These are phyloP conservation scores for Percina caprodes DNA, from an alignment of 2,113 vertebrate genomes.

Conservation along the genomic window DNA sequence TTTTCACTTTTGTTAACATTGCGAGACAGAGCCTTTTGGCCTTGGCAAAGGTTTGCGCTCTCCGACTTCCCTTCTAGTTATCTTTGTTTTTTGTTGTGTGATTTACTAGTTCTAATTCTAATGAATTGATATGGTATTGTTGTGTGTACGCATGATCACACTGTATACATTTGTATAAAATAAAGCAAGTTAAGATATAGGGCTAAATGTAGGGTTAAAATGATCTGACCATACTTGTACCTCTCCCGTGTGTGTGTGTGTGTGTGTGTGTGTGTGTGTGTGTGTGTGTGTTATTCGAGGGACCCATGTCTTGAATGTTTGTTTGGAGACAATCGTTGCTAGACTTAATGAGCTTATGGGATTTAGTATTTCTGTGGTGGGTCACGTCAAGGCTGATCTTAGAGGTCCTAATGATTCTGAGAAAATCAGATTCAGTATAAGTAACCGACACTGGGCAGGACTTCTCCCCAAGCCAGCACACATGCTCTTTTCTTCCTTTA, in stretches of 20 bases:
- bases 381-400: slow-evolving; percentile 41
- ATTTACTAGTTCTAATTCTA: neutral
- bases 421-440: slow-evolving; percentile 58
- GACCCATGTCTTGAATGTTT: slow-evolving; percentile 8
- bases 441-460: slow-evolving; percentile 8
- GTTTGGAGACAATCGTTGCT: slow-evolving; percentile 22
- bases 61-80: too few species aligned
- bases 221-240: too few species aligned
- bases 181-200: too few species aligned
- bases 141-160: neutral
- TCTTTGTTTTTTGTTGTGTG: neutral
- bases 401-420: slow-evolving; percentile 48
- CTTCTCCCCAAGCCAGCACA: slow-evolving; percentile 32
- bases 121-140: neutral
- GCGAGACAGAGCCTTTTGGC: too few species aligned
- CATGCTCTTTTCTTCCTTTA: slow-evolving; percentile 32
- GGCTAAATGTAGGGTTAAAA: too few species aligned
- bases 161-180: neutral
- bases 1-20: too few species aligned
- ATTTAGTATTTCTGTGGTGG: slow-evolving; percentile 37
- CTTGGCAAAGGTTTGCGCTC: too few species aligned
- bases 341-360: slow-evolving; percentile 61
- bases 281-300: neutral
- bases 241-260: neutral
- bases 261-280: neutral